Conservation (phyloP, 2,113 vertebrate species). For the Myrmophylax atrothorax region DNA sequence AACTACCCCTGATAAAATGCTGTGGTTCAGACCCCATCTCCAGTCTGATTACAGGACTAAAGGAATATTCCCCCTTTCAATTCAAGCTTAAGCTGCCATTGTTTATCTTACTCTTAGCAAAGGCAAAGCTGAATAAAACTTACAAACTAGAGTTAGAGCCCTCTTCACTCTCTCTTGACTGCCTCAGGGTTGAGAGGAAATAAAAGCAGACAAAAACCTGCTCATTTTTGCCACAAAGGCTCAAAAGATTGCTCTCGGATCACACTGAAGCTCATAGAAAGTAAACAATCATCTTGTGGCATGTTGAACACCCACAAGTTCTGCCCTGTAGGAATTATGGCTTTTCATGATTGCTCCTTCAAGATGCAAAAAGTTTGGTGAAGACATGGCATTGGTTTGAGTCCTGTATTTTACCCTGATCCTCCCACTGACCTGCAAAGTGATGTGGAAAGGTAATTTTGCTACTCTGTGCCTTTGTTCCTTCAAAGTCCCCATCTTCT, state of each 20-base stretch:
- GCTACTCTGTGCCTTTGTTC: neutral
- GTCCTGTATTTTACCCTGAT: neutral
- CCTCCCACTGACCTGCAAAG: neutral
- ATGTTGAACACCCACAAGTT: neutral
- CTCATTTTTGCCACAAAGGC: neutral
- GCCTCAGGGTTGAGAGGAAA: neutral
- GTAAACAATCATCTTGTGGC: constrained; percentile 41
- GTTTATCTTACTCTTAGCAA: neutral
- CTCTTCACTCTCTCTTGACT: neutral
- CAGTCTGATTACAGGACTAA: neutral
- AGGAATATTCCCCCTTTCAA: neutral
- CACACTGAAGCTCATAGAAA: neutral
- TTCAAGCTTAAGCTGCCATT: neutral
- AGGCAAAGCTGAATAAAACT: neutral
- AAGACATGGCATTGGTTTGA: neutral
- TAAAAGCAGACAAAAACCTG: neutral
- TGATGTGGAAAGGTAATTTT: neutral
- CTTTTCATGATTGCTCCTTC: neutral
- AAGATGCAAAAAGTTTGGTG: neutral
- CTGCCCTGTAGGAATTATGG: constrained; percentile 5
- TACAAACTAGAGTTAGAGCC: neutral
- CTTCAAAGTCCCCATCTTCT: neutral
- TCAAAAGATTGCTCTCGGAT: neutral
- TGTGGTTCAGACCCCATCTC: neutral
- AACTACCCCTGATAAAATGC: constrained; percentile 18